Base-by-base conservation (phyloP, 1,140 invertebrate genomes). In the Neodiprion pinetum region DNA sequence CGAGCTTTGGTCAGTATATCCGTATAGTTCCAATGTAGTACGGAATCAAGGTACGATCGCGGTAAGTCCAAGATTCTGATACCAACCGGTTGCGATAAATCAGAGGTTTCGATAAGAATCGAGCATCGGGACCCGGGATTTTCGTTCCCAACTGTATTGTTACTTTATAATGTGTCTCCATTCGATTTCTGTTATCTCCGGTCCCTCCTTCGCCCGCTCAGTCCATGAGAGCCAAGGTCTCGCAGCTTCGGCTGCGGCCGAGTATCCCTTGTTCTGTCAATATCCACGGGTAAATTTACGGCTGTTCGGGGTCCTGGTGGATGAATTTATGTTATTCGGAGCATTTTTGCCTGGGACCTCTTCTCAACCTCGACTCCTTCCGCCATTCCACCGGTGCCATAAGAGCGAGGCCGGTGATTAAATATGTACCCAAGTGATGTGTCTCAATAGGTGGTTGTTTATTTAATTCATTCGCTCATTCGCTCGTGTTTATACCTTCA, bases 141-240 rank as follows among this genome's bases (percentile, higher is more conserved):
- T 70, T 17, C 48, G 67, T 14, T 73, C 72, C 71, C 71, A 70
- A 67, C 61, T 61, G 71, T 71, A 77, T 76, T 77, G 74, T 77
- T 75, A 73, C 76, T 75, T 77, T 70, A 75, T 74, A 72, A 73
- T 75, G 67, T 53, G 28, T n/a, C 67, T 49, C 11, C 28, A 49
- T 40, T n/a, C 75, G 66, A n/a, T 53, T 47, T 21, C 48, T 47
- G 66, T 67, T 50, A 70, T 70, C 67, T 72, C 11, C 23, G 73
- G 48, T 65, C 72, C 61, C 72, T 40, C 70, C 71, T 74, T 75
- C 74, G 28, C 78, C 80, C 78, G 74, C 76, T 78, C 78, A 78
- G 21, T 71, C 77, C 79, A 69, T 80, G 77, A 75, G 78, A 76
- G 76, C 71, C 78, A 80, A 80, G 75, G 53, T 61, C 9, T 9